Evolutionary conservation across 1,140 invertebrate genomes (phyloP), one percentile per base, ranked within the genome.

Genomic region (Aricia agestis): DNA sequence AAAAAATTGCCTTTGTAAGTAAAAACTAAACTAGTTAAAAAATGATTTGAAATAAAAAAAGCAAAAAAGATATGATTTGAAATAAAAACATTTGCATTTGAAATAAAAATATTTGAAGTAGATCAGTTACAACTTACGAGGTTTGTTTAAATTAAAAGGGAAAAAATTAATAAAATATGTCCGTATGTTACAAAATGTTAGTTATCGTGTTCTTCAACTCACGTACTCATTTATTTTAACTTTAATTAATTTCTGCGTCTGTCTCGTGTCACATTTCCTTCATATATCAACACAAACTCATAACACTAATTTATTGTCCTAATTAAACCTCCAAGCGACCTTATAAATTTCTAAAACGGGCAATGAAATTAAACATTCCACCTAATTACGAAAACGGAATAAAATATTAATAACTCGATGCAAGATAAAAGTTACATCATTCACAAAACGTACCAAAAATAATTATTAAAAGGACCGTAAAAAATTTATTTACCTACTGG

Each of bases 391-490:
- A 63, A 18, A 63, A 63, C 59, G 17, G 59, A 18, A 19, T 63
- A 59, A 19, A 63, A 63, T 63, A 25, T 63, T 63, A 63, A 63
- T 63, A 18, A 63, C 59, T 59, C 18, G n/a, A 63, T 19, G 59
- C 19, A 63, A 25, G 59, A 52, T 52, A 52, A 52, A 52, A 52
- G 45, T 52, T 52, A 52, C 45, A 52, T 52, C 45, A 52, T 9
- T 52, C 25, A 67, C 41, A 17, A 19, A 41, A 11, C 19, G 41
- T 19, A 18, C n/a, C 13, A 17, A 17, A 36, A 59, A 52, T 6
- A 25, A 67, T 52, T 2, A 52, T 52, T 52, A 6, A 17, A 58
- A 59, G 10, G 32, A 18, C 6, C 41, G 41, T 19, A 52, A 61
- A 7, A 32, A 61, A 10, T 31, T 42, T 6, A 25, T 31, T n/a